A percentile compares a stretch with the other conserved stretches of the same genome.
phyloP scores from a whole-genome alignment of 92 coral and sea anemone species.

The Palythoa heliodiscus region DNA sequence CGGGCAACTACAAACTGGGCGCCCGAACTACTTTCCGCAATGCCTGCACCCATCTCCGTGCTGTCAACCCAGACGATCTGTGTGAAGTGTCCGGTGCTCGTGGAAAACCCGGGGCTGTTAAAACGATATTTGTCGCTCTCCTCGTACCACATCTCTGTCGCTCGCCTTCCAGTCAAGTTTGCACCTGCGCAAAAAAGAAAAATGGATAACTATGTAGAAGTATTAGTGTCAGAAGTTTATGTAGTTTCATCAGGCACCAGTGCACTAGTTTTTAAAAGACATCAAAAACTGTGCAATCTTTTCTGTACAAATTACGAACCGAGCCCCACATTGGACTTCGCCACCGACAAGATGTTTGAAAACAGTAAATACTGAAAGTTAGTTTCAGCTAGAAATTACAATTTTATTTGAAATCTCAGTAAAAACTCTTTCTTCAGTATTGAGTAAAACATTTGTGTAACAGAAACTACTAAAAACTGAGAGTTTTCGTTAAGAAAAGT shows the following conservation, averaged over 20 bases:
- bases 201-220: background rate
- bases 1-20: conserved; percentile 96
- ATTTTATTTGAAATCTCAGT: no score
- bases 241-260: background rate
- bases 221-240: background rate
- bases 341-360: no score
- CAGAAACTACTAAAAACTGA: no score
- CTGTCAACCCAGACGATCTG: conserved; percentile 94
- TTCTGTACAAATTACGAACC: no score
- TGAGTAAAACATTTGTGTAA: no score
- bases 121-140: conserved; percentile 87
- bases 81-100: conserved; percentile 92
- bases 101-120: conserved; percentile 82
- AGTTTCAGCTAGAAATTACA: no score
- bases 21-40: conserved; percentile 87
- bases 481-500: no score
- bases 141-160: conserved; percentile 98
- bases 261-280: background rate
- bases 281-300: no score
- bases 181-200: conserved; percentile 62
- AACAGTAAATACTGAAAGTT: no score
- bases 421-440: no score
- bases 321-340: no score
- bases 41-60: conserved; percentile 94
- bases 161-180: conserved; percentile 84